A percentile compares a stretch with the other conserved stretches of the same genome.
Conservation (phyloP, 2,888 invertebrate species). For the Pachymerium ferrugineum region DNA sequence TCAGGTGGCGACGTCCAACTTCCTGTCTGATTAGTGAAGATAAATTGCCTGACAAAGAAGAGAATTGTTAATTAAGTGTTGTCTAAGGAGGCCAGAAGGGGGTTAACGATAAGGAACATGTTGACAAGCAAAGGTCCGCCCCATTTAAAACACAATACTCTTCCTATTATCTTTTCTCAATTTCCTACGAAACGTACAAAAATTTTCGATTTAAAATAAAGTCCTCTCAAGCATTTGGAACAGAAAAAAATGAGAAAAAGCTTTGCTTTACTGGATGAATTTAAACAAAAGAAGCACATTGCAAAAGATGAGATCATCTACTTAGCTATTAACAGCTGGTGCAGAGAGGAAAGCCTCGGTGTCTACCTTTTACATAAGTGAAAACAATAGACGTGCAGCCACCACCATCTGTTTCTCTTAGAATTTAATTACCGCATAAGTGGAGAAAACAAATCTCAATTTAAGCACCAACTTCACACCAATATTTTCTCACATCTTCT, state of each 20-base stretch:
- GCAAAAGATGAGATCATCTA: background rate
- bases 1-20: background rate
- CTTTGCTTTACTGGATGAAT: background rate
- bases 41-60: constrained; percentile 24
- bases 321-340: constrained; percentile 13
- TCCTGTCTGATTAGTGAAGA: constrained; percentile 22
- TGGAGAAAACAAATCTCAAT: constrained; percentile 23
- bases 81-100: constrained; percentile 23
- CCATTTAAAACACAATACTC: constrained; percentile 4
- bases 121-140: constrained; percentile 19
- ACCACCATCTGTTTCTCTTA: constrained; percentile 2
- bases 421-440: constrained; percentile 20
- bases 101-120: constrained; percentile 23
- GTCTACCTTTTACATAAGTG: constrained; percentile 12
- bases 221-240: background rate
- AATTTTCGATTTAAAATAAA: no score
- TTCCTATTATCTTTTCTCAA: constrained; percentile 5
- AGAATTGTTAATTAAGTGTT: constrained; percentile 27
- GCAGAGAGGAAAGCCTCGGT: background rate
- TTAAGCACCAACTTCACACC: background rate
- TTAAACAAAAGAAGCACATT: background rate
- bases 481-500: background rate
- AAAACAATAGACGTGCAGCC: no score
- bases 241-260: background rate
- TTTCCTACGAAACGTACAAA: background rate